phyloP scores from a whole-genome alignment of 2,797 vertebrate genomes.

The Champsocephalus esox region DNA sequence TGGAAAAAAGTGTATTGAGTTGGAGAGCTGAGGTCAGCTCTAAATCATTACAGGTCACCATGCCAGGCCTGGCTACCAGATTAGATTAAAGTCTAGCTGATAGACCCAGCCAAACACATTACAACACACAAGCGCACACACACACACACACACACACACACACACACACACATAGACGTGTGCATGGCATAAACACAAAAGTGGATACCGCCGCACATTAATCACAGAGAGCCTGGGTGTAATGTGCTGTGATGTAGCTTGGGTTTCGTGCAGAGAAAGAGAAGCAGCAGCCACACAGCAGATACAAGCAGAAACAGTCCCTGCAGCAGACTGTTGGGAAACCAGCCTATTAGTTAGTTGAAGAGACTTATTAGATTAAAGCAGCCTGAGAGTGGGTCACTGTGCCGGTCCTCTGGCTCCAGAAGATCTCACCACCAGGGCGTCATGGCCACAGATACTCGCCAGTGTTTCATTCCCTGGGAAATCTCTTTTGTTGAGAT shows the following conservation, averaged over 20 bases:
- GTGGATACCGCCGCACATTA: constrained; percentile 71
- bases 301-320: constrained; percentile 66
- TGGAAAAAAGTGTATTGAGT: constrained; percentile 72
- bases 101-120: constrained; percentile 75
- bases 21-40: constrained; percentile 77
- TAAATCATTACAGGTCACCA: constrained; percentile 82
- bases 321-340: constrained; percentile 64
- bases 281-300: constrained; percentile 58
- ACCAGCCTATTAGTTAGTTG: constrained; percentile 70
- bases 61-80: constrained; percentile 74
- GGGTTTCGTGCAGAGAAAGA: constrained; percentile 60
- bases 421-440: constrained; percentile 40
- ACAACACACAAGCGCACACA: constrained; percentile 48
- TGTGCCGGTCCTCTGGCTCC: constrained; percentile 61
- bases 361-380: constrained; percentile 76
- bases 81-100: constrained; percentile 80
- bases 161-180: constrained; percentile 28
- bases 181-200: constrained; percentile 67
- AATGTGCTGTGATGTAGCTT: constrained; percentile 69
- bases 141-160: constrained; percentile 30
- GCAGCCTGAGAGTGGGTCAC: constrained; percentile 59
- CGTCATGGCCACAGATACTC: constrained; percentile 7
- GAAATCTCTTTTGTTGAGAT: constrained; percentile 62
- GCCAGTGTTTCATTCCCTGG: constrained; percentile 43
- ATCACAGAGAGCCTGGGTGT: constrained; percentile 64